phyloP scores from a whole-genome alignment of 2,113 vertebrate genomes.

The Hemicordylus capensis region DNA sequence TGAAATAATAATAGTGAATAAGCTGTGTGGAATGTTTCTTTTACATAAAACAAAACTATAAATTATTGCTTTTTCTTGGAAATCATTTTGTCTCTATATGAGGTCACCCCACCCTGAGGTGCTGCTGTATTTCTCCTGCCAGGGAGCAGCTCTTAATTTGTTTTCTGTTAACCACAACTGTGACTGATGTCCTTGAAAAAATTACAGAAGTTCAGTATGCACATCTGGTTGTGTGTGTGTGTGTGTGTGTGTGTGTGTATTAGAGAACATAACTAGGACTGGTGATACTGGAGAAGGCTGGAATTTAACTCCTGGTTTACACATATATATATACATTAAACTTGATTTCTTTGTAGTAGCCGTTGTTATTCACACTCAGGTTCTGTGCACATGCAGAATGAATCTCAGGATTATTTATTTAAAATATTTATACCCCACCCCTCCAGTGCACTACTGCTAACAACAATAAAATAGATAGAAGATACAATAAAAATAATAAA shows the following conservation, averaged over 20 bases:
- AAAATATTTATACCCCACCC: too few relatives aligned
- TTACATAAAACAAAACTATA: slow-evolving; percentile 4
- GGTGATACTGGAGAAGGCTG: not conserved
- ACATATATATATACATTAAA: not conserved
- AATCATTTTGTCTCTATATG: slow-evolving; percentile 47
- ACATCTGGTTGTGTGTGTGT: not conserved
- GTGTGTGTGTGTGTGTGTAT: not conserved
- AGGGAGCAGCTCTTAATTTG: slow-evolving; percentile 30
- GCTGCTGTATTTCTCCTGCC: slow-evolving; percentile 32
- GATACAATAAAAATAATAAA: too few relatives aligned
- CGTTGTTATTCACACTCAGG: too few relatives aligned
- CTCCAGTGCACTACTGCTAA: too few relatives aligned
- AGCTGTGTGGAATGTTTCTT: slow-evolving; percentile 38
- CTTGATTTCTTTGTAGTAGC: not conserved
- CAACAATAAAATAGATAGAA: too few relatives aligned
- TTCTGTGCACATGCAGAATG: too few relatives aligned
- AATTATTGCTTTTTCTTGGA: slow-evolving; percentile 8
- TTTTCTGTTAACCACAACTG: slow-evolving; percentile 41
- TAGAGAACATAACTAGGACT: not conserved
- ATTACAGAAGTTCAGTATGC: not conserved
- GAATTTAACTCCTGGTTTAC: not conserved
- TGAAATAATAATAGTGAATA: slow-evolving; percentile 21
- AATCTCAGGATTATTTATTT: too few relatives aligned
- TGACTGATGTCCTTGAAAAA: slow-evolving; percentile 40
- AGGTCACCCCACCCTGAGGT: not conserved